Evolutionary conservation across 2,888 invertebrate species (phyloP).

Genomic region (Dolomedes plantarius): DNA sequence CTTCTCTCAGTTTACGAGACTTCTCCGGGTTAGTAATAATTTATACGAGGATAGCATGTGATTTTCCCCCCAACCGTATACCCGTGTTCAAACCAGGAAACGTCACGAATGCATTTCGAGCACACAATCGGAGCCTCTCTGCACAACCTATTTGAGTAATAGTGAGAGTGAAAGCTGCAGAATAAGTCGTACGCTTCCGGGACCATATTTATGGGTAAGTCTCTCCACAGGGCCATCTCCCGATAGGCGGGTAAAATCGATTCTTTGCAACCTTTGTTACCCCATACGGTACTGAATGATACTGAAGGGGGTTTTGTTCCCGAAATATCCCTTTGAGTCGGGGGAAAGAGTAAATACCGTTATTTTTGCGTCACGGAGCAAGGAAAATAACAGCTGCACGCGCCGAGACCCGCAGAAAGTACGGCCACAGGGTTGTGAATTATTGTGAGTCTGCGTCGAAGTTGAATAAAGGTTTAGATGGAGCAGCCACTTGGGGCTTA

Average conservation of each 20-base stretch:
- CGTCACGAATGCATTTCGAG: too few species aligned
- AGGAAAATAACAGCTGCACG: constrained; percentile 6
- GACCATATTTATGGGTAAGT: background rate
- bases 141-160: background rate
- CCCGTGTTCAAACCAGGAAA: too few species aligned
- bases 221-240: background rate
- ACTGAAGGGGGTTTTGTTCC: constrained; percentile 34
- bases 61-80: background rate
- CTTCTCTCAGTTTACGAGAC: too few species aligned
- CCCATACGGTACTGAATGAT: constrained; percentile 19
- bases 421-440: background rate
- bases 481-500: background rate
- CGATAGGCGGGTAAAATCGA: background rate
- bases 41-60: too few species aligned
- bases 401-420: background rate
- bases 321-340: constrained; percentile 54
- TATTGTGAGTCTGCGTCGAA: too few species aligned
- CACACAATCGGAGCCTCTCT: too few species aligned
- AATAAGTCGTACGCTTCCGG: background rate
- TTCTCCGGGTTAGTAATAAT: too few species aligned
- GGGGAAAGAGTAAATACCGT: constrained; percentile 43
- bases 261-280: background rate
- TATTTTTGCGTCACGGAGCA: constrained; percentile 24
- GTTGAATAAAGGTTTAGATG: background rate
- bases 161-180: background rate